Base-by-base conservation (phyloP, 2,888 invertebrate species). In the Tetragnatha montana region DNA sequence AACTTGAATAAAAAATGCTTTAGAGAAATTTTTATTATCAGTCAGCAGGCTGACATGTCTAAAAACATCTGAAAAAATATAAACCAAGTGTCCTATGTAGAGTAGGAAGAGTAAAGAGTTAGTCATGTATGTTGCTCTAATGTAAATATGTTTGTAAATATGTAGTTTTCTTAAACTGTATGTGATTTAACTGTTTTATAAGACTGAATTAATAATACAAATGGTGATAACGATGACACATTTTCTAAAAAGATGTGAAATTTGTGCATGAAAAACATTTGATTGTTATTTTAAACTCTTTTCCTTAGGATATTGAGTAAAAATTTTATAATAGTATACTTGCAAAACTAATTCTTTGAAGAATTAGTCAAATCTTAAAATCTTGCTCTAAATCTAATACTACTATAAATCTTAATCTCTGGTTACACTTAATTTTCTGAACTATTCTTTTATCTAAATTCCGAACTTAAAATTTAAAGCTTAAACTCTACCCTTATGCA, bases 101-200 rank as follows among this genome's bases (percentile, higher is more conserved):
- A 6, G n/a, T 78, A 73, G n/a, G 21, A 10, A 47, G 17, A 51
- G 7, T 8, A 21, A 70, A 81, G 19, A 22, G 21, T 70, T 81
- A 85, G 85, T 85, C 81, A 85, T 89, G 85, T 89, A 85, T 70
- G 73, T 85, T 85, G 76, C 78, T 89, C 35, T 86, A 22, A 0
- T 89, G 81, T 89, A 89, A 35, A 89, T 85, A 89, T 50, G 68
- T 60, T 21, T 85, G 85, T 89, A 89, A n/a, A 89, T 89, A 89
- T 85, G 85, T 85, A 85, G 89, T 78, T 69, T 81, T 71, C 85
- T 84, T 70, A n/a, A n/a, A 81, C 69, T 81, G 60, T 85, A 35
- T 80, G 84, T 80, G 75, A 69, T 74, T 81, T 68, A 85, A 81
- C 60, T 85, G 51, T 89, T 89, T 86, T 89, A 76, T 85, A 89